These are phyloP conservation scores for Tenebrio molitor DNA, from an alignment of 1,140 invertebrate genomes.

Conservation along the genomic window DNA sequence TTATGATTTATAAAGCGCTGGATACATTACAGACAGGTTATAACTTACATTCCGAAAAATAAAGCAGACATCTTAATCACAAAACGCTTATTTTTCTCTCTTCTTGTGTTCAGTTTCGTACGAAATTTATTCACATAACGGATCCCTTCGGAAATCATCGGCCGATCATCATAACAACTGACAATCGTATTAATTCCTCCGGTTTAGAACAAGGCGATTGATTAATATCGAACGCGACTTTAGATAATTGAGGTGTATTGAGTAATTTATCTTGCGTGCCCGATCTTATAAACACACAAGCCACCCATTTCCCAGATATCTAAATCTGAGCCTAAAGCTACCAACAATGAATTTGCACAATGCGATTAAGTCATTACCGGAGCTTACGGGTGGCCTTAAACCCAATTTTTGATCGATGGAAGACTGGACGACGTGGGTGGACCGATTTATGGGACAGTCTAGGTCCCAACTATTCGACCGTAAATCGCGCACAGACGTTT, in stretches of 20 bases:
- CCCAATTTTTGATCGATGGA: not conserved
- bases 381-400: conserved; percentile 14
- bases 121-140: not conserved
- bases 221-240: conserved; percentile 31
- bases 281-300: conserved; percentile 37
- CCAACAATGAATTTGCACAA: conserved; percentile 45
- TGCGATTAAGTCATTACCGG: conserved; percentile 39
- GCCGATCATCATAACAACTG: not conserved
- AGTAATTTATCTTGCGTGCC: conserved; percentile 31
- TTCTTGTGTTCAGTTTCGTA: no score
- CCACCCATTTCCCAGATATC: conserved; percentile 22
- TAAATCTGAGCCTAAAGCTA: conserved; percentile 35
- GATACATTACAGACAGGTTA: conserved; percentile 35
- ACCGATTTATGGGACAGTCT: no score
- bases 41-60: conserved; percentile 37
- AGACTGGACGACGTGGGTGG: no score
- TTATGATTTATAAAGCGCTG: conserved; percentile 38
- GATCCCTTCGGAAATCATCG: not conserved
- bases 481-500: no score
- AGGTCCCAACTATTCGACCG: no score
- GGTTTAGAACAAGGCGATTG: conserved; percentile 17
- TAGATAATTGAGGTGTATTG: conserved; percentile 44
- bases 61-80: conserved; percentile 29
- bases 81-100: not conserved
- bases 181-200: conserved; percentile 24